These are phyloP conservation scores for Trachymyrmex septentrionalis DNA, from an alignment of 1,140 invertebrate genomes.

Conservation along the genomic window DNA sequence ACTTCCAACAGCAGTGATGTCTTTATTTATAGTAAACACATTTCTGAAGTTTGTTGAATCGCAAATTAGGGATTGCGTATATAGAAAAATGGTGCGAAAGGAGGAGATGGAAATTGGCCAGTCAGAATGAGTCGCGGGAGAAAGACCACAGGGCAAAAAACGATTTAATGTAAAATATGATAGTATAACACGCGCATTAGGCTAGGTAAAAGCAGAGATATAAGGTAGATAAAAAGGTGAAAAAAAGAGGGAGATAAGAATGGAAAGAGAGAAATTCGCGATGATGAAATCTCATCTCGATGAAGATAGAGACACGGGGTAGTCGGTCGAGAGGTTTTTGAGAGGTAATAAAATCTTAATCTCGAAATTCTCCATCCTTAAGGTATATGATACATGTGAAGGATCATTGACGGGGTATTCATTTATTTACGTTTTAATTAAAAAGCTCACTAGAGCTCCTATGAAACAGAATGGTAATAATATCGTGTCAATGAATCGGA, in stretches of 20 bases:
- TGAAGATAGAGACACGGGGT: slow-evolving; percentile 48
- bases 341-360: slow-evolving; percentile 46
- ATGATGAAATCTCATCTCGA: slow-evolving; percentile 53
- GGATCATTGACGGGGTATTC: background rate
- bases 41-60: background rate
- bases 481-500: background rate
- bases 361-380: slow-evolving; percentile 10
- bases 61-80: slow-evolving; percentile 21
- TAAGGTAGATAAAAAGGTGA: slow-evolving; percentile 66
- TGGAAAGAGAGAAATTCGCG: background rate
- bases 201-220: slow-evolving; percentile 74
- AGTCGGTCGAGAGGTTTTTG: slow-evolving; percentile 68
- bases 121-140: slow-evolving; percentile 29
- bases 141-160: slow-evolving; percentile 74
- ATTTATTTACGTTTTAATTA: slow-evolving; percentile 39
- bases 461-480: background rate
- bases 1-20: background rate
- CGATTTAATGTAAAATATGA: slow-evolving; percentile 76
- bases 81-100: slow-evolving; percentile 51
- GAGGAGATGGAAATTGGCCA: slow-evolving; percentile 36
- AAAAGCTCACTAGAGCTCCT: background rate
- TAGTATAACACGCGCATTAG: slow-evolving; percentile 73
- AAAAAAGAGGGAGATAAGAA: slow-evolving; percentile 9
- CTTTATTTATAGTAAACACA: background rate
- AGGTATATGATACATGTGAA: background rate